These are phyloP conservation scores for Amazona vittata DNA, from an alignment of 2,113 vertebrate genomes.

Conservation along the genomic window DNA sequence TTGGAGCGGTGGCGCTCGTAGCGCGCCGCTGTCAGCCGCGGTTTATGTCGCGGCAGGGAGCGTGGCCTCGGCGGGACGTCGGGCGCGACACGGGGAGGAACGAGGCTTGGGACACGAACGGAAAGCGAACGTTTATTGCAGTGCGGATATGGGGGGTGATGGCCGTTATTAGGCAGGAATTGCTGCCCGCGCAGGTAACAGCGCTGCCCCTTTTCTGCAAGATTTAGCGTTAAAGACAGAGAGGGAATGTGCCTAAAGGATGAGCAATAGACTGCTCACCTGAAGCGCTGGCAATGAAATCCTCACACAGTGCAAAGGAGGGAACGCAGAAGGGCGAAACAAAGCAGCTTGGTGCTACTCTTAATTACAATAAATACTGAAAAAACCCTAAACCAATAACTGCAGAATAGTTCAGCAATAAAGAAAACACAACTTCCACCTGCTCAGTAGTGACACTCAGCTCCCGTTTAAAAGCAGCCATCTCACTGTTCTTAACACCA, in stretches of 20 bases:
- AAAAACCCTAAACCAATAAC: fast-evolving
- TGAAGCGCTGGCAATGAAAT: fast-evolving
- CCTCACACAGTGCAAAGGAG: fast-evolving
- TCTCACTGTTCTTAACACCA: no score
- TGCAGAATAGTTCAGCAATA: no score
- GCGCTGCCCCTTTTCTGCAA: fast-evolving
- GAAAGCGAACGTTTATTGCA: neutral
- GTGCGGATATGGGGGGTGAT: fast-evolving
- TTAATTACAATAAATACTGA: no score
- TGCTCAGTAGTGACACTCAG: fast-evolving
- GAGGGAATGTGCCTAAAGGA: fast-evolving
- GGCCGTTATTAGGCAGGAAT: fast-evolving
- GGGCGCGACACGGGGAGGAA: neutral
- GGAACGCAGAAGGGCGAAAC: neutral
- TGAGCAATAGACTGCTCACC: fast-evolving
- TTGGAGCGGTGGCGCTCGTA: no score
- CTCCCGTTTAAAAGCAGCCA: fast-evolving
- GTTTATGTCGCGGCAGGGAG: neutral
- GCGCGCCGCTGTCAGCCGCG: no score
- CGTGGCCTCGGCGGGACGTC: neutral
- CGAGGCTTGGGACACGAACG: no score
- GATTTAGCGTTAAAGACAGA: fast-evolving
- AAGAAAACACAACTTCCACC: neutral
- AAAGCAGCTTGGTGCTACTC: fast-evolving
- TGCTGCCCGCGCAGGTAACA: neutral